These are phyloP conservation scores for Microcebus jonahi DNA, from an alignment of 2,113 vertebrate genomes.

Conservation along the genomic window DNA sequence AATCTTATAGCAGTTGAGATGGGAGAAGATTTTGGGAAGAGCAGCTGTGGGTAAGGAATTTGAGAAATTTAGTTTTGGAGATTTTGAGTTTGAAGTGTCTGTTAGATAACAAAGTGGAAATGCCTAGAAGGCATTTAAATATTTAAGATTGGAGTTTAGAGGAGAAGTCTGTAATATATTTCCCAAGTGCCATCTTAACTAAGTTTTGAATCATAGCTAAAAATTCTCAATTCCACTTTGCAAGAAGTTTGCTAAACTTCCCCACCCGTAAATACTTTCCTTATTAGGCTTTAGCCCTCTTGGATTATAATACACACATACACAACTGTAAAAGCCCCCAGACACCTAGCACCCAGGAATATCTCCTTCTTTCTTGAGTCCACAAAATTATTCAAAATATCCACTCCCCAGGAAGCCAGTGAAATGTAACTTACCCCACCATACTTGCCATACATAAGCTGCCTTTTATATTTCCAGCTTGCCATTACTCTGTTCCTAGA, in stretches of 20 bases:
- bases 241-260: not conserved
- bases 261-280: not conserved
- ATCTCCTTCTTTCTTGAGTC: not conserved
- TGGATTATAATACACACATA: not conserved
- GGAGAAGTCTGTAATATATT: not conserved
- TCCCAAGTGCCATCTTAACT: not conserved
- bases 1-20: not conserved
- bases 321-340: not conserved
- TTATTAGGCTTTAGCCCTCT: not conserved
- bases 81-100: not conserved
- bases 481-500: not conserved
- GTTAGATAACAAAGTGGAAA: not conserved
- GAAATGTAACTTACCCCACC: not conserved
- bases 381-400: not conserved
- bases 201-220: not conserved
- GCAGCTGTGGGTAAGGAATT: not conserved
- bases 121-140: not conserved
- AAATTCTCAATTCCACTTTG: not conserved
- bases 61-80: not conserved
- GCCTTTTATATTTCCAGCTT: not conserved
- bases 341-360: rapidly evolving
- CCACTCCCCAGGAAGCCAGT: not conserved
- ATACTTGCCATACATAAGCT: not conserved
- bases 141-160: not conserved
- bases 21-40: not conserved